Percentiles rank a stretch among this genome's conserved stretches.
phyloP scores from a whole-genome alignment of 2,797 vertebrate species.

The Delichon dasypus region DNA sequence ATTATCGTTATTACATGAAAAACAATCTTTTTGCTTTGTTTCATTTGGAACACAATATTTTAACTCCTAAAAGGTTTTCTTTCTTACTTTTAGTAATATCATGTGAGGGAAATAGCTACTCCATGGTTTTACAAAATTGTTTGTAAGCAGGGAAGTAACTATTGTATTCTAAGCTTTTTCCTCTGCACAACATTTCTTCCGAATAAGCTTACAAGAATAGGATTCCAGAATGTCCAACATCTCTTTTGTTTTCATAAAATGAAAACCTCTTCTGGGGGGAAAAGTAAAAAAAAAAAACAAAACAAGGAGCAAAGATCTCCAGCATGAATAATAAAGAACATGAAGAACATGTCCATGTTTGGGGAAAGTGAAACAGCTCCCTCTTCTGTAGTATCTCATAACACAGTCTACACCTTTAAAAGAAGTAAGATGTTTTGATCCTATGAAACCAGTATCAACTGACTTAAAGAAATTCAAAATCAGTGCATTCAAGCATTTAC shows the following conservation, averaged over 20 bases:
- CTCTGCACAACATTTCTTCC: background rate
- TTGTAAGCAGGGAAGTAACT: background rate
- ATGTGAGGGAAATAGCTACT: background rate
- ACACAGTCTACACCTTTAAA: background rate
- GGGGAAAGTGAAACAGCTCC: slow-evolving; percentile 21
- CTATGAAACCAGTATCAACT: background rate
- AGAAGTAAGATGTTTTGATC: background rate
- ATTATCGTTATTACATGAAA: background rate
- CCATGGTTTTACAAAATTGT: background rate
- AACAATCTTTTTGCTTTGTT: background rate
- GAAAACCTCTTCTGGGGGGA: background rate
- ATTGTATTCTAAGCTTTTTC: background rate
- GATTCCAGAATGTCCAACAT: background rate
- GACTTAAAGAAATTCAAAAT: background rate
- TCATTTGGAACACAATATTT: background rate
- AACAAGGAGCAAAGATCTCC: background rate
- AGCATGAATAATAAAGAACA: background rate
- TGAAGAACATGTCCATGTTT: background rate
- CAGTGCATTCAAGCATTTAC: background rate
- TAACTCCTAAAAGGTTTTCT: background rate
- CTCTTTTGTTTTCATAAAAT: background rate
- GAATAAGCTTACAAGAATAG: background rate
- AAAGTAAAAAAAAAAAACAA: background rate
- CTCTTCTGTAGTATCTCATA: slow-evolving; percentile 9
- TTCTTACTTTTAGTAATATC: background rate